A percentile compares a stretch with the other conserved stretches of the same genome.
Evolutionary conservation across 1,140 invertebrate genomes (phyloP).

Genomic region (Carcinoscorpius rotundicauda): DNA sequence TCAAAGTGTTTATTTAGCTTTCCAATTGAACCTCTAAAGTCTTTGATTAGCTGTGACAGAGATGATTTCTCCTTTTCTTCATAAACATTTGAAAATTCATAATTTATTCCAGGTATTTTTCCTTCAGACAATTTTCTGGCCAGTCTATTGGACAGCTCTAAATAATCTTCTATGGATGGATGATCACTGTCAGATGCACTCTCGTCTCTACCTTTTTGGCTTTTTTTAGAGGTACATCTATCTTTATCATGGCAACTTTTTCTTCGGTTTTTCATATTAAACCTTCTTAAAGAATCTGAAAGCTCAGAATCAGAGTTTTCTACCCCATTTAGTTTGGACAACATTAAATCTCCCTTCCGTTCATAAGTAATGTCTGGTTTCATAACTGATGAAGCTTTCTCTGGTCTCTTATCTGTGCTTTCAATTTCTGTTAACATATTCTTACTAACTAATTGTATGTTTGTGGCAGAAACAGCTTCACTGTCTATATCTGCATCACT

Average conservation of each 20-base stretch:
- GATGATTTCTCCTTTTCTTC: constrained; percentile 5
- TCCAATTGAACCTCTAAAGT: constrained; percentile 14
- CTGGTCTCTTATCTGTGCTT: too few species aligned
- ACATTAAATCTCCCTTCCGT: not conserved
- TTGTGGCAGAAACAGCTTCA: too few species aligned
- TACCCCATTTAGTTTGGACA: not conserved
- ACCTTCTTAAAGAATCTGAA: not conserved
- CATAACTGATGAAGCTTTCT: too few species aligned
- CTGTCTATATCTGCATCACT: too few species aligned
- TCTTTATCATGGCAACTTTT: too few species aligned
- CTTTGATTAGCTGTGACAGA: constrained; percentile 16
- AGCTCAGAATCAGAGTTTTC: not conserved
- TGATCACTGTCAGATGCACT: constrained; percentile 5
- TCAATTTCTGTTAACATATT: too few species aligned
- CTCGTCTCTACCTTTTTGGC: not conserved
- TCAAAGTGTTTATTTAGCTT: constrained; percentile 3
- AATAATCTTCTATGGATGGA: constrained; percentile 17
- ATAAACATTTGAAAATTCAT: too few species aligned
- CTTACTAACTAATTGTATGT: too few species aligned
- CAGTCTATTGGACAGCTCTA: constrained; percentile 15
- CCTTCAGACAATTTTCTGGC: constrained; percentile 18
- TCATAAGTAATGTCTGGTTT: not conserved
- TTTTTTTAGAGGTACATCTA: too few species aligned
- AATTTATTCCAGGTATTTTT: constrained; percentile 3
- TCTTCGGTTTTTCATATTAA: not conserved